phyloP scores from a whole-genome alignment of 2,113 vertebrate species.

The Pterophyllum scalare region DNA sequence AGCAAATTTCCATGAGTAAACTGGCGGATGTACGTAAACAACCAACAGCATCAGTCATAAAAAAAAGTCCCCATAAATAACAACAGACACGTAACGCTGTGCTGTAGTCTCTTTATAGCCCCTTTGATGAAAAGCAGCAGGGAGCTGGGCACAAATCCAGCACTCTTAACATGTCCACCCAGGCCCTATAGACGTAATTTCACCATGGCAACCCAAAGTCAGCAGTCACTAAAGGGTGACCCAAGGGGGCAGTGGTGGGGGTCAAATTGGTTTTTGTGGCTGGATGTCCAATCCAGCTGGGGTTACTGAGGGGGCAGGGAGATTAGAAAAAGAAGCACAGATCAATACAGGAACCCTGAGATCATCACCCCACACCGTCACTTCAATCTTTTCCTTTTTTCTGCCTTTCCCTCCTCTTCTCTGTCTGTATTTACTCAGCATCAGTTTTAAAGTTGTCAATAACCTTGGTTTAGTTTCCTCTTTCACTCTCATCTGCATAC shows the following conservation, averaged over 20 bases:
- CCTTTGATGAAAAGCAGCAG: slow-evolving; percentile 26
- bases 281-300: slow-evolving; percentile 52
- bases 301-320: slow-evolving; percentile 58
- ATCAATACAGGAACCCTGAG: slow-evolving; percentile 64
- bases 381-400: background rate
- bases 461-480: background rate
- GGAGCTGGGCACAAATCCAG: slow-evolving; percentile 34
- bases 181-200: slow-evolving; percentile 45
- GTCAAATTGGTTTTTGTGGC: slow-evolving; percentile 68
- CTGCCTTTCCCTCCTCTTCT: background rate
- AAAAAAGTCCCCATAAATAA: slow-evolving; percentile 13
- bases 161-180: slow-evolving; percentile 30
- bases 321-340: slow-evolving; percentile 49
- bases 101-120: slow-evolving; percentile 22
- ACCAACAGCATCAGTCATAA: background rate
- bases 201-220: slow-evolving; percentile 57
- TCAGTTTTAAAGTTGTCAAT: background rate
- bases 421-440: background rate
- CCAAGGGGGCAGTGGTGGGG: slow-evolving; percentile 52
- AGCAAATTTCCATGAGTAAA: background rate
- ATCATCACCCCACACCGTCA: background rate
- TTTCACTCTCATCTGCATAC: background rate
- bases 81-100: background rate
- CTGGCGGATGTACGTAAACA: background rate
- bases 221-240: slow-evolving; percentile 64